Evolutionary conservation across 2,113 vertebrate species (phyloP).

Genomic region (human): GRCh38 chr1:74488001-74488500

Average conservation of each 20-base stretch:
- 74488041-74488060: not conserved
- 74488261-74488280: not conserved
- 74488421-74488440: conserved; percentile 25
- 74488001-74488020: not conserved
- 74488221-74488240: not conserved
- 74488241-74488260: not conserved
- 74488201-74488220: not conserved
- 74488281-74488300: not conserved
- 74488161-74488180: not conserved
- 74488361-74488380: conserved; percentile 62
- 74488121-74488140: not conserved
- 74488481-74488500: conserved; percentile 21
- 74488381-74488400: conserved; percentile 65
- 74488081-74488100: not conserved
- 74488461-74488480: conserved; percentile 5
- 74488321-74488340: not conserved
- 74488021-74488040: not conserved
- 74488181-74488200: not conserved
- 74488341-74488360: conserved; percentile 43
- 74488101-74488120: not conserved
- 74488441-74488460: conserved; percentile 58
- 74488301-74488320: not conserved
- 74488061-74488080: not conserved
- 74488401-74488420: conserved; percentile 57
- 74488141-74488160: not conserved